These are phyloP conservation scores for Stomatorhinus ivindoensis DNA, from an alignment of 2,113 vertebrate species.

Conservation along the genomic window DNA sequence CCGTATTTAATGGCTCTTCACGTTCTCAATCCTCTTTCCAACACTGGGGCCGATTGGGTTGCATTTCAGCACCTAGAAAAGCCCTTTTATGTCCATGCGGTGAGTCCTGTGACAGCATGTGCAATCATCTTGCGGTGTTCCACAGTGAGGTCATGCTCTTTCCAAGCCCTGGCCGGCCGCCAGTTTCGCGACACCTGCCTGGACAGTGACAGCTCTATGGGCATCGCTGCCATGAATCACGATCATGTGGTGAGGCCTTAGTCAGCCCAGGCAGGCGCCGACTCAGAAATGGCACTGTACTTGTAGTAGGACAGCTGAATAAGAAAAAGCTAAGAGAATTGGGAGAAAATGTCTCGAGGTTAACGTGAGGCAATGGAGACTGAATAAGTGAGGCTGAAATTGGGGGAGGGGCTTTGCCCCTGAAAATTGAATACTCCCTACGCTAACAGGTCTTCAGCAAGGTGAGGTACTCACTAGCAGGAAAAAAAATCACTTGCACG, in stretches of 20 bases:
- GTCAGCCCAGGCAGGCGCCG: constrained; percentile 68
- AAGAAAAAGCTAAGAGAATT: constrained; percentile 35
- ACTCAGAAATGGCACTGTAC: constrained; percentile 93
- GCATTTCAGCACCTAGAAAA: constrained; percentile 71
- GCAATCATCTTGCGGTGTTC: constrained; percentile 75
- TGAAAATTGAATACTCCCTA: neutral
- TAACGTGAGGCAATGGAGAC: neutral
- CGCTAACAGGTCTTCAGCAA: neutral
- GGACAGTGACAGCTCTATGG: constrained; percentile 93
- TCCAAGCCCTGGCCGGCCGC: constrained; percentile 30
- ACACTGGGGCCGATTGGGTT: constrained; percentile 42
- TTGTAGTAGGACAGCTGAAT: constrained; percentile 80
- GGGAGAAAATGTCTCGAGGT: neutral
- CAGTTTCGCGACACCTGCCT: constrained; percentile 89
- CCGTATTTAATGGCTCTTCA: constrained; percentile 23
- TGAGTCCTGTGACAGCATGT: constrained; percentile 75
- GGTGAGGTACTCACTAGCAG: neutral
- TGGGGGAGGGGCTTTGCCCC: neutral
- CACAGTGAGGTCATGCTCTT: constrained; percentile 84
- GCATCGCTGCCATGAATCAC: constrained; percentile 92
- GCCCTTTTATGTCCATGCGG: constrained; percentile 69
- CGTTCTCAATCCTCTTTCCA: constrained; percentile 37
- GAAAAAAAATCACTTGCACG: too few relatives aligned
- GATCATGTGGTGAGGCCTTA: constrained; percentile 80
- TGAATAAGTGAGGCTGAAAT: neutral